These are phyloP conservation scores for Hypocryptadius cinnamomeus DNA, from an alignment of 2,113 vertebrate species.

Conservation along the genomic window DNA sequence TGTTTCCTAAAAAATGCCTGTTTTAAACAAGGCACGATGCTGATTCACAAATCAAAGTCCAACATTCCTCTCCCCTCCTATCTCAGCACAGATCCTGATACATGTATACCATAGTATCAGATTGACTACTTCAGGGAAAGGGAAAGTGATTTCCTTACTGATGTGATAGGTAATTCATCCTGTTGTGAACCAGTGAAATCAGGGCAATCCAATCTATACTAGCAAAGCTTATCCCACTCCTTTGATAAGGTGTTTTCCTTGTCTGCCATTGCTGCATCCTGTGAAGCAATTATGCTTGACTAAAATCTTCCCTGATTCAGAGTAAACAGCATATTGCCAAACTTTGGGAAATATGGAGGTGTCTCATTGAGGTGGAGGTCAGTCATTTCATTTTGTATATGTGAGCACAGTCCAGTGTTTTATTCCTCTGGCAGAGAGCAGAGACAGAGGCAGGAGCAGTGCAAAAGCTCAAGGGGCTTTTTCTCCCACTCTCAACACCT, in stretches of 20 bases:
- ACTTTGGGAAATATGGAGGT: not conserved
- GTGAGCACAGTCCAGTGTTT: fast-evolving
- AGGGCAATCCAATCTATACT: not conserved
- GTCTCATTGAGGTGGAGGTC: not conserved
- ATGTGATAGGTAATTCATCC: not conserved
- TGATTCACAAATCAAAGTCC: not conserved
- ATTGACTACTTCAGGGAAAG: not conserved
- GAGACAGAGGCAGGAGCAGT: not conserved
- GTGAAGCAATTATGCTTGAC: not conserved
- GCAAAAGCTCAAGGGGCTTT: not conserved
- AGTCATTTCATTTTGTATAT: not conserved
- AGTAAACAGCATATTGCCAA: not conserved
- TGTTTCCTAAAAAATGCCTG: not conserved
- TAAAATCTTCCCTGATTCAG: not conserved
- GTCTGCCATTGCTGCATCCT: not conserved
- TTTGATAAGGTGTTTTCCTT: not conserved
- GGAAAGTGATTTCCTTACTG: not conserved
- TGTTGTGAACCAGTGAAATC: not conserved
- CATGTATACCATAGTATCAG: not conserved
- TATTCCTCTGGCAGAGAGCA: not conserved
- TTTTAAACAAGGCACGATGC: not conserved
- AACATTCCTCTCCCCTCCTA: not conserved
- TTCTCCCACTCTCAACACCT: not conserved
- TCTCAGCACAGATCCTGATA: not conserved
- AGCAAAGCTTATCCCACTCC: not conserved